Conservation (phyloP, 2,797 vertebrate genomes). For the Alca torda region DNA sequence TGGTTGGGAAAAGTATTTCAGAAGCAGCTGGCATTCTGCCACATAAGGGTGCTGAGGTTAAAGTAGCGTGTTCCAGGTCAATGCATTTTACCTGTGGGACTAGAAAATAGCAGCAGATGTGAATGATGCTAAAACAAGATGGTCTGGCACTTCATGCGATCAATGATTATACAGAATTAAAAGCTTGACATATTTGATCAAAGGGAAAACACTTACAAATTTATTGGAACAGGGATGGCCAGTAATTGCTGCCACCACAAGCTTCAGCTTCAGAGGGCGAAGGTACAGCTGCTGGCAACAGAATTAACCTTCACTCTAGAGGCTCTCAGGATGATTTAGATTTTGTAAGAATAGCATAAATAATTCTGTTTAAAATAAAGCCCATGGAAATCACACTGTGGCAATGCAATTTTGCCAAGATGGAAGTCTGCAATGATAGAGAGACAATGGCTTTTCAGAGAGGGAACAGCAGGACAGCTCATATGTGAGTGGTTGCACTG, state of each 20-base stretch:
- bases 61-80: not conserved
- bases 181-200: slow-evolving; percentile 59
- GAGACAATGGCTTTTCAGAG: slow-evolving; percentile 34
- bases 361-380: slow-evolving; percentile 62
- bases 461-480: slow-evolving; percentile 45
- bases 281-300: slow-evolving; percentile 43
- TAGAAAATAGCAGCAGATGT: slow-evolving; percentile 51
- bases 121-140: slow-evolving; percentile 56
- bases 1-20: not conserved
- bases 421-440: slow-evolving; percentile 31
- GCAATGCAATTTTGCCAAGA: slow-evolving; percentile 31
- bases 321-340: slow-evolving; percentile 36
- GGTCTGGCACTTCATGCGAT: not conserved
- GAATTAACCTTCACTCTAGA: slow-evolving; percentile 51
- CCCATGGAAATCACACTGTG: slow-evolving; percentile 30
- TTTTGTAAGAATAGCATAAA: slow-evolving; percentile 56
- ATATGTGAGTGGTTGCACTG: not conserved
- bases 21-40: not conserved
- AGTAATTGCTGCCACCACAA: slow-evolving; percentile 7
- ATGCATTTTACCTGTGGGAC: slow-evolving; percentile 14
- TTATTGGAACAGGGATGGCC: not conserved
- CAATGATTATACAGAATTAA: slow-evolving; percentile 57
- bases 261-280: not conserved
- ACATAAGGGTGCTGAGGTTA: not conserved
- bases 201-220: slow-evolving; percentile 44